These are phyloP conservation scores for Porites lobata DNA, from an alignment of 92 coral and sea anemone species.

Conservation along the genomic window DNA sequence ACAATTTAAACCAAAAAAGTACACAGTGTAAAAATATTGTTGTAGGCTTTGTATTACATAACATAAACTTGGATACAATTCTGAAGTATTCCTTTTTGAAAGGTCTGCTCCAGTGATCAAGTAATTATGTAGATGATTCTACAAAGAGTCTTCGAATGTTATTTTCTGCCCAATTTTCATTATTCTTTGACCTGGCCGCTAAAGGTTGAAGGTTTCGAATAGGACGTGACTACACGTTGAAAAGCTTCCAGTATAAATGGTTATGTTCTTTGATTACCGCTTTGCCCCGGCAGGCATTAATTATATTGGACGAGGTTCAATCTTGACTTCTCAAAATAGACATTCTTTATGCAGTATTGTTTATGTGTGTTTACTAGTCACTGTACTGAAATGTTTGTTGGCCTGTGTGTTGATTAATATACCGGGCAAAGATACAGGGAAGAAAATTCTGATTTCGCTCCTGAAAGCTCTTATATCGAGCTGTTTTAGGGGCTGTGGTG, in stretches of 20 bases:
- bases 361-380: not conserved
- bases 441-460: not conserved
- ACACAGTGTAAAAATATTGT: too few species aligned
- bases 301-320: constrained; percentile 14
- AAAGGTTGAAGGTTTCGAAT: not conserved
- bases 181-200: too few species aligned
- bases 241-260: constrained; percentile 12
- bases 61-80: too few species aligned
- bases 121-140: not conserved
- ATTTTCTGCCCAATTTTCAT: too few species aligned
- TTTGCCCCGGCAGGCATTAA: not conserved
- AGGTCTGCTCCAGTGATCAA: too few species aligned
- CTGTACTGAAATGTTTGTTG: not conserved
- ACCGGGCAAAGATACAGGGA: not conserved
- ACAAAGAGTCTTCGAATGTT: too few species aligned
- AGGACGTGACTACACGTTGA: constrained; percentile 16
- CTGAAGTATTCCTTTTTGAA: too few species aligned
- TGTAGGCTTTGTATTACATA: too few species aligned
- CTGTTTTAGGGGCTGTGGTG: not conserved
- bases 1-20: too few species aligned
- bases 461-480: too few species aligned
- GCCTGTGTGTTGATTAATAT: not conserved
- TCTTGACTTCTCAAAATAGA: not conserved
- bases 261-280: not conserved
- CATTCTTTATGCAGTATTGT: not conserved